Evolutionary conservation across 2,113 vertebrate species (phyloP).

Genomic region (Merops nubicus): DNA sequence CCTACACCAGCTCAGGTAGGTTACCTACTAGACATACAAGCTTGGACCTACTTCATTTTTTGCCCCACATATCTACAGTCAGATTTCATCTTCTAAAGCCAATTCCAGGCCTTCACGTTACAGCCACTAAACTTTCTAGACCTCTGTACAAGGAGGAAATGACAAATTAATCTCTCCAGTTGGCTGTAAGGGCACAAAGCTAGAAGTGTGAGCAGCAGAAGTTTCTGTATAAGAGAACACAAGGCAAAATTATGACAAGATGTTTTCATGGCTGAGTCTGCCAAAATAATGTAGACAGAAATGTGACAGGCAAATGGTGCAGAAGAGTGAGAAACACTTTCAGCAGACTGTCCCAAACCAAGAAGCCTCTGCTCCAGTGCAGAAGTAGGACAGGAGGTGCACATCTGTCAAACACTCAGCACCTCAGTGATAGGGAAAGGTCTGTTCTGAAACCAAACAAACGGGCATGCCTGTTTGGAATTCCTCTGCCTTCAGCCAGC

Average conservation of each 20-base stretch:
- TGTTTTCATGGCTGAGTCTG: neutral
- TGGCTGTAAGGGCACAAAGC: neutral
- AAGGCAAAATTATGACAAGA: neutral
- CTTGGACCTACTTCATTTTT: neutral
- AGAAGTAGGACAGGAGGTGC: neutral
- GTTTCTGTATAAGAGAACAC: neutral
- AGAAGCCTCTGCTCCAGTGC: neutral
- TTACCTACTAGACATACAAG: neutral
- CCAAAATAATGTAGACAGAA: neutral
- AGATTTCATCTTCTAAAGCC: neutral
- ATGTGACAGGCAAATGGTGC: neutral
- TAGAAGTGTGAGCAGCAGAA: neutral
- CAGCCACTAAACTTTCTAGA: neutral
- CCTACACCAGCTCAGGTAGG: neutral
- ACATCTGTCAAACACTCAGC: neutral
- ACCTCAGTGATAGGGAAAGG: neutral
- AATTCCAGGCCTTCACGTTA: neutral
- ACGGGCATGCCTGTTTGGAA: neutral
- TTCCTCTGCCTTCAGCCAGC: conserved; percentile 35
- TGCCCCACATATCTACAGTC: neutral
- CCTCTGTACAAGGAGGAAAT: neutral
- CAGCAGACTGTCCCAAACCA: neutral
- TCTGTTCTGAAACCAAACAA: neutral
- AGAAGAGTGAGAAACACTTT: neutral
- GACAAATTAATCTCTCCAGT: neutral